These are phyloP conservation scores for Limnephilus rhombicus DNA, from an alignment of 2,888 invertebrate genomes.

Conservation along the genomic window DNA sequence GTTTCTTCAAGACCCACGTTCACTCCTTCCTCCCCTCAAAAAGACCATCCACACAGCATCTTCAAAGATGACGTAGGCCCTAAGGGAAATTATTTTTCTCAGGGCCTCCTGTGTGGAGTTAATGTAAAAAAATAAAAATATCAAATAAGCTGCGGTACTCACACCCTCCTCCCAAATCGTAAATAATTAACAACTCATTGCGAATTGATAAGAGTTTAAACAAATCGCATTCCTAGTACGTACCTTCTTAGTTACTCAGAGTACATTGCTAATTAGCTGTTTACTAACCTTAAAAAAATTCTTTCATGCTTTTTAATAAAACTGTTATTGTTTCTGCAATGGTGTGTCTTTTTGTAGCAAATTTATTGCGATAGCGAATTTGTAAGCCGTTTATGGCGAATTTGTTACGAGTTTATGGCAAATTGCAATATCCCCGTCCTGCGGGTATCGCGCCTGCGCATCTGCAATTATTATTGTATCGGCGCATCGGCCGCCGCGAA, in stretches of 20 bases:
- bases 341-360: not conserved
- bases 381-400: not conserved
- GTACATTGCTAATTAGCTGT: not conserved
- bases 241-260: too few relatives aligned
- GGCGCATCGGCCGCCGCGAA: constrained; percentile 32
- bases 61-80: too few relatives aligned
- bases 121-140: too few relatives aligned
- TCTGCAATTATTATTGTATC: constrained; percentile 14
- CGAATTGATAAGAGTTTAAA: not conserved
- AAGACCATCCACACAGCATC: too few relatives aligned
- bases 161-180: too few relatives aligned
- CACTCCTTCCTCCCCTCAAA: too few relatives aligned
- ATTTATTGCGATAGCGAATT: not conserved
- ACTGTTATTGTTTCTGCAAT: too few relatives aligned
- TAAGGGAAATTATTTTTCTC: too few relatives aligned
- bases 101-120: too few relatives aligned
- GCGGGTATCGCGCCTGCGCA: constrained; percentile 40
- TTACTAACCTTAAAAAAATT: not conserved
- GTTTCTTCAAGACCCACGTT: too few relatives aligned
- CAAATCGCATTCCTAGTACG: not conserved
- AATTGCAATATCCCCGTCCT: not conserved
- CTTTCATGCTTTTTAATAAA: not conserved
- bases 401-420: constrained; percentile 15
- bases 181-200: too few relatives aligned
- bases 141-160: too few relatives aligned